A percentile compares a stretch with the other conserved stretches of the same genome.
Evolutionary conservation across 2,113 vertebrate species (phyloP).

Genomic region (Petromus typicus): DNA sequence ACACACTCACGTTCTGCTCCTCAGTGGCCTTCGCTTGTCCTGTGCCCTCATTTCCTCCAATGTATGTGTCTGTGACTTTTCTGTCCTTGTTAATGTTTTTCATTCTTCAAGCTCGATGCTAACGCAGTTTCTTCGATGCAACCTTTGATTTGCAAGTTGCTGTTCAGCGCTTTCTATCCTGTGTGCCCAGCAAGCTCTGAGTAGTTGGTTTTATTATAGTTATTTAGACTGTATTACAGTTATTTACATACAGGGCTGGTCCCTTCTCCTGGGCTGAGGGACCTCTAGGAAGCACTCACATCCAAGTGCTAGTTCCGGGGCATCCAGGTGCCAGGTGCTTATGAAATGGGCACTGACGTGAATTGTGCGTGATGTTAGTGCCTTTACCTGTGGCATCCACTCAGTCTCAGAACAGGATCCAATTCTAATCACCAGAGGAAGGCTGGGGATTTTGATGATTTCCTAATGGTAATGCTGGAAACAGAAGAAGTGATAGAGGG

Average conservation of each 20-base stretch:
- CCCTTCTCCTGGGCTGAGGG: neutral
- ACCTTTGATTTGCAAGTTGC: neutral
- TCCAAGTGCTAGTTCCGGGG: neutral
- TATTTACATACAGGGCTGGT: conserved; percentile 19
- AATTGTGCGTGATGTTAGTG: neutral
- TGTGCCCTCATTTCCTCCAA: neutral
- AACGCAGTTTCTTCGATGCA: conserved; percentile 21
- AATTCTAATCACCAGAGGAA: neutral
- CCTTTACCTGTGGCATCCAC: neutral
- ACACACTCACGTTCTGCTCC: neutral
- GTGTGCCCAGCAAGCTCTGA: neutral
- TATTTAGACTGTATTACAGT: neutral
- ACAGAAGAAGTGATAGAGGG: neutral
- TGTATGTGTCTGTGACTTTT: neutral
- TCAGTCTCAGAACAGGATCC: conserved; percentile 18
- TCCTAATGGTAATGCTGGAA: conserved; percentile 2
- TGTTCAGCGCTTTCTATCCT: neutral
- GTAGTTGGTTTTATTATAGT: neutral
- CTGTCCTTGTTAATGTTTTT: neutral
- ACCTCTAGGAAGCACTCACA: neutral
- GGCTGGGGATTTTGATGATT: neutral
- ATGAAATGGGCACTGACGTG: neutral
- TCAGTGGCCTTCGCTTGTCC: neutral
- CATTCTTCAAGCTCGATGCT: neutral
- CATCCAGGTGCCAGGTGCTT: neutral